phyloP scores from a whole-genome alignment of 2,113 vertebrate genomes.

The Gila orcuttii region DNA sequence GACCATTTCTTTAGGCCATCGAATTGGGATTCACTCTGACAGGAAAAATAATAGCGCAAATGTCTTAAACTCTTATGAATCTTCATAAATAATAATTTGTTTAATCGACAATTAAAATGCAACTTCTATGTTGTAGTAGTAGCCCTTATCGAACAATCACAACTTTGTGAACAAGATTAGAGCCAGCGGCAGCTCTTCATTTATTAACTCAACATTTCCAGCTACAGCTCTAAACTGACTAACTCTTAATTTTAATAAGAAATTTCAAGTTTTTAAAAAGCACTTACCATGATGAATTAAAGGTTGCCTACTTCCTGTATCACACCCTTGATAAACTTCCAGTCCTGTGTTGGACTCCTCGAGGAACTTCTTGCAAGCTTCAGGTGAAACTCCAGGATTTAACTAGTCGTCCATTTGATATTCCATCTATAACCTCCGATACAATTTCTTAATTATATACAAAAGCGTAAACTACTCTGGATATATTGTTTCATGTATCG shows the following conservation, averaged over 20 bases:
- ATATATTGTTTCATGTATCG: neutral
- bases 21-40: neutral
- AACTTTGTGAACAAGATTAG: neutral
- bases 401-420: slow-evolving; percentile 27
- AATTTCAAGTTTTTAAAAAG: neutral
- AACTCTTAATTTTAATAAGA: neutral
- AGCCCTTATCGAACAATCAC: neutral
- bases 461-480: neutral
- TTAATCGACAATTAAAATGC: neutral
- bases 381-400: slow-evolving; percentile 47
- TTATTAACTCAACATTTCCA: neutral
- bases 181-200: neutral
- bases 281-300: slow-evolving; percentile 49
- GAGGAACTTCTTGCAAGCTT: slow-evolving; percentile 22
- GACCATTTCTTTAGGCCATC: neutral
- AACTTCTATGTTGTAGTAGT: neutral
- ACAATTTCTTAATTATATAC: neutral
- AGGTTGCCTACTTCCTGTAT: slow-evolving; percentile 48
- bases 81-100: neutral
- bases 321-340: neutral
- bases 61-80: neutral
- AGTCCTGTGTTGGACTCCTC: neutral
- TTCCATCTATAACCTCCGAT: neutral
- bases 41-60: neutral
- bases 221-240: neutral